Evolutionary conservation across 2,797 vertebrate genomes (phyloP).

Genomic region (Sphenopsis melanotis): DNA sequence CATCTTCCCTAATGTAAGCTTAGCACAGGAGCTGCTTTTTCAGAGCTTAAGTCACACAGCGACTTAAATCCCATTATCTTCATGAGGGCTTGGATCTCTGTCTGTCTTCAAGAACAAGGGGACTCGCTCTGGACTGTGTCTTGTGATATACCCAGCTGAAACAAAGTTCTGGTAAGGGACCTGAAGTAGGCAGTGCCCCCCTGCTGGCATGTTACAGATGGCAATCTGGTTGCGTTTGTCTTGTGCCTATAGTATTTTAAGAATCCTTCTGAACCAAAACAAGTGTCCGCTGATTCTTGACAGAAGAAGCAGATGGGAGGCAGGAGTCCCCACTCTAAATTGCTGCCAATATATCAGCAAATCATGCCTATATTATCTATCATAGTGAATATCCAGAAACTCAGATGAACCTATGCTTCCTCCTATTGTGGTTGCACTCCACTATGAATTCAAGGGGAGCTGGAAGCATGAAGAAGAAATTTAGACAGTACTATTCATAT

Average conservation of each 20-base stretch:
- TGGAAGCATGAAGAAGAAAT: not conserved
- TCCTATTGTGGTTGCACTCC: not conserved
- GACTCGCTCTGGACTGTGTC: not conserved
- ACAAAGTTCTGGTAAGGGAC: not conserved
- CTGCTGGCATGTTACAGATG: not conserved
- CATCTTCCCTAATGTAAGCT: not conserved
- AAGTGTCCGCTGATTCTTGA: not conserved
- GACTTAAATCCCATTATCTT: not conserved
- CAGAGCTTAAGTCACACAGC: not conserved
- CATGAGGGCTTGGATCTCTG: not conserved
- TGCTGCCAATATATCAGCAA: not conserved
- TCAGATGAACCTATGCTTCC: not conserved
- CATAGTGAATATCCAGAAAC: not conserved
- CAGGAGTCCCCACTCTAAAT: not conserved
- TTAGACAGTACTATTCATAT: not conserved
- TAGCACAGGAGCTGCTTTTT: not conserved
- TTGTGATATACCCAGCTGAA: not conserved
- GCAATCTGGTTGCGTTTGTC: not conserved
- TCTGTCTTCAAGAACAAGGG: not conserved
- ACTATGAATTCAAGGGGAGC: not conserved
- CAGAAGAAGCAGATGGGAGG: not conserved
- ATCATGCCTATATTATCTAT: not conserved
- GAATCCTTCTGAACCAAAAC: not conserved
- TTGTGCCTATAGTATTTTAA: not conserved
- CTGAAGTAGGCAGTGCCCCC: not conserved